Evolutionary conservation across 1,140 invertebrate genomes (phyloP).

Genomic region (Lycorma delicatula): DNA sequence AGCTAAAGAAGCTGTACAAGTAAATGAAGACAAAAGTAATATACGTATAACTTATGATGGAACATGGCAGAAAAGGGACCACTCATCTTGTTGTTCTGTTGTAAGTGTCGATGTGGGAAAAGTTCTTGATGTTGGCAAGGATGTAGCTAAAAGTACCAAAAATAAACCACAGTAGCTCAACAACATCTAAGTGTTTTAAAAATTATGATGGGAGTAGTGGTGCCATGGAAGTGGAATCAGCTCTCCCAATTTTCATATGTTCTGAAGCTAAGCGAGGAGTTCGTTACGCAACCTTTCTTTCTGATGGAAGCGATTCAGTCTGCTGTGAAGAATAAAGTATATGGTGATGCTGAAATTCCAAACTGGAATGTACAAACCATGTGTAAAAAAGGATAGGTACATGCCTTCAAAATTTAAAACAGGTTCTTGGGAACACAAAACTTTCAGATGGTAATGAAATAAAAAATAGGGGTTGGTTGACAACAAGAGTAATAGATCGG

Average conservation of each 20-base stretch:
- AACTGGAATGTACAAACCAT: too few relatives aligned
- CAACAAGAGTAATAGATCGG: conserved; percentile 28
- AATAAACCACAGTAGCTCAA: conserved; percentile 2
- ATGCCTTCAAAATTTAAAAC: neutral
- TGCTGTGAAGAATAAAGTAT: conserved; percentile 2
- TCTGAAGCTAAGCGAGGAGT: neutral
- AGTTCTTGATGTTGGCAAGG: conserved; percentile 10
- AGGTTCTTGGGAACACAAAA: neutral
- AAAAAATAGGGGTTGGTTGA: conserved; percentile 23
- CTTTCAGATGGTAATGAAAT: conserved; percentile 10
- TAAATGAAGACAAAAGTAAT: too few relatives aligned
- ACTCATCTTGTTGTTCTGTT: too few relatives aligned
- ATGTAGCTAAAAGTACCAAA: neutral
- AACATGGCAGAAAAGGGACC: too few relatives aligned
- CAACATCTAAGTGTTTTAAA: too few relatives aligned
- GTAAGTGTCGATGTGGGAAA: conserved; percentile 9
- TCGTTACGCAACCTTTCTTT: too few relatives aligned
- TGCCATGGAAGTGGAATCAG: conserved; percentile 7
- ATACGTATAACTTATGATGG: too few relatives aligned
- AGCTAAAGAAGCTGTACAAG: too few relatives aligned
- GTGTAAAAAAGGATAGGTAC: conserved; percentile 8
- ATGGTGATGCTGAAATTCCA: neutral
- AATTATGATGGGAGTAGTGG: too few relatives aligned
- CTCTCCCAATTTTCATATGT: neutral
- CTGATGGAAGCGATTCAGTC: conserved; percentile 5